Base-by-base conservation (phyloP, 1,140 invertebrate genomes). In the Notospermus geniculatus region DNA sequence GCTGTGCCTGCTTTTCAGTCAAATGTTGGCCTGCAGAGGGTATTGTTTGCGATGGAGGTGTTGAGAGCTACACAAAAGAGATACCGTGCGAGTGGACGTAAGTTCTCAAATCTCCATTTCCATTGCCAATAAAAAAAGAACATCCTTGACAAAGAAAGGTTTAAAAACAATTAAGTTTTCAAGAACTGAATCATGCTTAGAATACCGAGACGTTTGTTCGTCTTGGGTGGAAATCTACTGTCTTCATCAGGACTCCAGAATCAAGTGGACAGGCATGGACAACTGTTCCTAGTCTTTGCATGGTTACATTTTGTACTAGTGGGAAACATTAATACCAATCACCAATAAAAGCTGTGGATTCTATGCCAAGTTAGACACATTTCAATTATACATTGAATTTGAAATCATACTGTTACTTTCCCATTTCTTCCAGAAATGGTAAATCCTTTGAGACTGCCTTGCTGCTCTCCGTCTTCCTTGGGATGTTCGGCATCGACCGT, bases 401-500 rank as follows among this genome's bases (percentile, higher is more conserved):
- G 54, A 43, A 43, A 30, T 27, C 2, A 53, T 45, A 27, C 57
- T 57, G 36, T 30, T 41, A 22, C 57, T 28, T 45, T 41, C 13
- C 46, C 19, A 64, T 68, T 65, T 36, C 32, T 85, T 87, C 63
- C 80, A 95, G 92, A 54, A 96, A 95, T 86, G 93, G 93, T 54
- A 94, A 95, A 77, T 91, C 90, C 0, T 91, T 95, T 80, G 92
- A 97, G 78, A 94, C 91, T 50, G 88, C 95, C 0, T 78, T 98
- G 54, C 76, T 98, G 17, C 83, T 99, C 0, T 98, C 95, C 1
- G 90, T 98, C 50, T 98, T 98, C 74, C 73, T 86, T 22, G 95
- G 95, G 28, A 95, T 96, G 91, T 95, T 98, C 84, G 96, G 96
- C n/a, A 86, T 92, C 17, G 96, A 98, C 79, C 84, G 96, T 65